Conservation (phyloP, 2,888 invertebrate genomes). For the Drosophila rellima region DNA sequence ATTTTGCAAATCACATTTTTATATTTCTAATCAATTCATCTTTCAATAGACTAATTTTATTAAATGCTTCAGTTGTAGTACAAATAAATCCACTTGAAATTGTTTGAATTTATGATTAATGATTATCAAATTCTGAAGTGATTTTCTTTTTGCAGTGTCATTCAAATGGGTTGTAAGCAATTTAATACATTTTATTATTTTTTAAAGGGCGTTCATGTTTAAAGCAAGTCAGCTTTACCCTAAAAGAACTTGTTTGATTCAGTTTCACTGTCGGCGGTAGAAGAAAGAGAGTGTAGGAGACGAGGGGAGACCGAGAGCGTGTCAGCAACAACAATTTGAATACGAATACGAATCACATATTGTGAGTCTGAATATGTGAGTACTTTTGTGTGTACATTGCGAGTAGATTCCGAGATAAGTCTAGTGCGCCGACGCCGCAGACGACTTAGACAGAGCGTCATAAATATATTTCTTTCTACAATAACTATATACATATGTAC, state of each 20-base stretch:
- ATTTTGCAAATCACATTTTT: conserved; percentile 49
- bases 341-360: conserved; percentile 4
- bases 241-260: conserved; percentile 52
- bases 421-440: conserved; percentile 40
- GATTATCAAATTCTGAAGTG: conserved; percentile 7
- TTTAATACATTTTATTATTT: conserved; percentile 2
- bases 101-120: conserved; percentile 2
- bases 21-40: conserved; percentile 44
- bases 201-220: conserved; percentile 15
- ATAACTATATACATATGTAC: conserved; percentile 5
- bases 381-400: conserved; percentile 21
- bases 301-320: background rate
- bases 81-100: conserved; percentile 42
- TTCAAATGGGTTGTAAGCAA: conserved; percentile 3
- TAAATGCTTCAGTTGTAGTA: conserved; percentile 19
- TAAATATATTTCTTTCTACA: conserved; percentile 65
- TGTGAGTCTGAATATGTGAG: conserved; percentile 15
- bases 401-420: conserved; percentile 63
- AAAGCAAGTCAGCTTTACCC: conserved; percentile 55
- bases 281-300: conserved; percentile 2
- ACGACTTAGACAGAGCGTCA: conserved; percentile 68
- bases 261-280: conserved; percentile 55
- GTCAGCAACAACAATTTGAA: conserved; percentile 51
- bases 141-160: conserved; percentile 30
- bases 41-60: conserved; percentile 40